phyloP scores from a whole-genome alignment of 2,113 vertebrate species.

The Bucco capensis region DNA sequence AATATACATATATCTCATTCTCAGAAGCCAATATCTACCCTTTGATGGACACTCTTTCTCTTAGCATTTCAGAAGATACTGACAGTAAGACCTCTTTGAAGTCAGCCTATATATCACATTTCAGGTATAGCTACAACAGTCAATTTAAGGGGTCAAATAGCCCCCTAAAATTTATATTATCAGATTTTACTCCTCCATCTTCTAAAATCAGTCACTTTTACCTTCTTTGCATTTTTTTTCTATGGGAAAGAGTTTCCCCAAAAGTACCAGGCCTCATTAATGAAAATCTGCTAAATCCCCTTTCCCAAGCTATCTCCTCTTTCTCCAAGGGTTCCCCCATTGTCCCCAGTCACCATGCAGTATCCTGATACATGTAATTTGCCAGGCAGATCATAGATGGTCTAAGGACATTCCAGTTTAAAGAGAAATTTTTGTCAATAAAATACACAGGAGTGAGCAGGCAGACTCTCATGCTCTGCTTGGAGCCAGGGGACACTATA shows the following conservation, averaged over 20 bases:
- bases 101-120: neutral
- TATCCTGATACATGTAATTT: neutral
- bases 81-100: neutral
- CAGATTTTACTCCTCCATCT: neutral
- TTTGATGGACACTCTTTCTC: neutral
- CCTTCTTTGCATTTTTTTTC: neutral
- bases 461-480: neutral
- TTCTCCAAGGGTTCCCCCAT: neutral
- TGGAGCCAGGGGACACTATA: neutral
- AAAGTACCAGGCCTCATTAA: neutral
- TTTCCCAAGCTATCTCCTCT: neutral
- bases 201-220: neutral
- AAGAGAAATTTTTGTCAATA: neutral
- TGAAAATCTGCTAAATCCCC: neutral
- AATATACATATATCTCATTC: neutral
- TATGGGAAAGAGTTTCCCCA: neutral
- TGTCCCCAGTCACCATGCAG: neutral
- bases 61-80: neutral
- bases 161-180: neutral
- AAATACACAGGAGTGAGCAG: neutral
- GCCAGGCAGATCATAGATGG: neutral
- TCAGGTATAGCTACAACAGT: neutral
- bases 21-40: neutral
- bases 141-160: neutral
- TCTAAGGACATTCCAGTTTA: neutral